Conservation (phyloP, 2,113 vertebrate species). For the Crotalus horridus region DNA sequence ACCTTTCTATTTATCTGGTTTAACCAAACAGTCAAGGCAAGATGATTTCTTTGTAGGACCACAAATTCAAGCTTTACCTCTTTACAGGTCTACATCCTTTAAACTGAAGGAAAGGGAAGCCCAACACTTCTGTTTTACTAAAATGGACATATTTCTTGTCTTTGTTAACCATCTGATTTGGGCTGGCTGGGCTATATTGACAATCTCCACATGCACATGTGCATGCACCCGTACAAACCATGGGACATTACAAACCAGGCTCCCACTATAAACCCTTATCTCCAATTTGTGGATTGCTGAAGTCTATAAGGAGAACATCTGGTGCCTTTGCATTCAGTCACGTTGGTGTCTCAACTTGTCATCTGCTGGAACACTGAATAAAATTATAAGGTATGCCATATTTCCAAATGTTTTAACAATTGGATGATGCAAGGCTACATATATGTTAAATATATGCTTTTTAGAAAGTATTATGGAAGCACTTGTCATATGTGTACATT, state of each 20-base stretch:
- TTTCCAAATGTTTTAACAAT: not conserved
- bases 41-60: not conserved
- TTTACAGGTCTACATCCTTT: not conserved
- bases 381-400: not conserved
- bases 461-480: not conserved
- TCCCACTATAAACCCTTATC: not conserved
- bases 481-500: not conserved
- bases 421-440: not conserved
- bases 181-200: not conserved
- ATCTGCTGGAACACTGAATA: not conserved
- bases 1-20: not conserved
- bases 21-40: not conserved
- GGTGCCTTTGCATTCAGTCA: not conserved
- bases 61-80: not conserved
- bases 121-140: not conserved
- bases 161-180: not conserved
- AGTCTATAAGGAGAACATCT: not conserved
- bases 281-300: not conserved
- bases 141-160: not conserved
- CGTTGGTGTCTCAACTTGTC: not conserved
- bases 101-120: not conserved
- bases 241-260: not conserved
- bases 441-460: not conserved
- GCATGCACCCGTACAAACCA: not conserved
- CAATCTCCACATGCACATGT: not conserved